Base-by-base conservation (phyloP, 92 coral and sea anemone species). In the Hydrozoanthus gracilis region DNA sequence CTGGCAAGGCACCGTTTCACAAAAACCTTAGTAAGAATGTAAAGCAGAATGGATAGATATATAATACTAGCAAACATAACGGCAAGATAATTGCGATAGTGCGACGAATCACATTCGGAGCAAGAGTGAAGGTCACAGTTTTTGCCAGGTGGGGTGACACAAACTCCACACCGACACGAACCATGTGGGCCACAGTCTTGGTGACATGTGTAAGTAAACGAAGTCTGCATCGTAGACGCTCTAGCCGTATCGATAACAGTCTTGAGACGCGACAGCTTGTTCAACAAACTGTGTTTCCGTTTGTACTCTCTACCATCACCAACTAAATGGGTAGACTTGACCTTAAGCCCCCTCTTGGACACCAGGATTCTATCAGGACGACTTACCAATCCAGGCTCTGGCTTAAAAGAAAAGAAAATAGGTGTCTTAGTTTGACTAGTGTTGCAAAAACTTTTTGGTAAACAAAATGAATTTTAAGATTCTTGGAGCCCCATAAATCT, bases 131-230 rank as follows among this genome's bases (percentile, higher is more conserved):
- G 90, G 73, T 93, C 92, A 86, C 99, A 97, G 72, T 79, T 97
- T 15, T 90, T 80, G 73, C 90, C 91, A 12, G 98, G 96, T 14
- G 98, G 98, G 16, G 77, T 89, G 66, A 97, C 95, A 71, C 99
- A 97, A 17, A 97, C 90, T 68, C 99, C 98, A 87, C 99, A 97
- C 84, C 99, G 98, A 54, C 99, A 97, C 7, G 99, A 97, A 4
- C 98, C 99, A 80, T 95, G 99, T 20, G 99, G 99, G 7, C 99
- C 99, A 82, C 99, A 97, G 84, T 97, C 99, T 71, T 92, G 94
- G 70, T 95, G 87, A 68, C 99, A 97, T 0, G 97, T 82, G 82
- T 97, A 97, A 0, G 90, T 90, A 49, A 35, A 88, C 52, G 74
- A 88, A 44, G 54, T 84, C 73, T 48, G 88, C 58, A 68, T 91